These are phyloP conservation scores for Pachymerium ferrugineum DNA, from an alignment of 2,888 invertebrate genomes.

Conservation along the genomic window DNA sequence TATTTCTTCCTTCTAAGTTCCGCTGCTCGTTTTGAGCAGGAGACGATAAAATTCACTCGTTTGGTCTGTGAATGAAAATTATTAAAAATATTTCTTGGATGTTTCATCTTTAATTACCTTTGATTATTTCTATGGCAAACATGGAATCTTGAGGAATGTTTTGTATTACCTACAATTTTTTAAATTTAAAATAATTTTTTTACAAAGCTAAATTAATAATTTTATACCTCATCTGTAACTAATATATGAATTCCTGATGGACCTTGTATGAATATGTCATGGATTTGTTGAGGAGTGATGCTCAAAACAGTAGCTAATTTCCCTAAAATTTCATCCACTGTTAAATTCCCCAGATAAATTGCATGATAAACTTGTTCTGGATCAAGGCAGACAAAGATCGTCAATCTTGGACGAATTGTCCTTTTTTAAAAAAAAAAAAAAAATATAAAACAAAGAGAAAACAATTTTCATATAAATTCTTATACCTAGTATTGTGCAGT, in stretches of 20 bases:
- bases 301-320: slow-evolving; percentile 61
- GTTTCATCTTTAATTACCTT: slow-evolving; percentile 46
- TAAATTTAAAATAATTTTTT: not conserved
- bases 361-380: slow-evolving; percentile 66
- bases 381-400: slow-evolving; percentile 73
- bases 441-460: not conserved
- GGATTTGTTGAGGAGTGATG: slow-evolving; percentile 47
- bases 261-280: slow-evolving; percentile 68
- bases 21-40: slow-evolving; percentile 29
- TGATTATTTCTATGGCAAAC: slow-evolving; percentile 58
- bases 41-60: slow-evolving; percentile 31
- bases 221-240: slow-evolving; percentile 69
- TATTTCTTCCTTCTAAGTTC: not conserved
- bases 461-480: not conserved
- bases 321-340: slow-evolving; percentile 59
- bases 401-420: slow-evolving; percentile 67
- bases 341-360: slow-evolving; percentile 66
- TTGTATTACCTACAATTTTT: slow-evolving; percentile 53
- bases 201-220: not conserved
- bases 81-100: not conserved
- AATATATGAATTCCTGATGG: slow-evolving; percentile 78
- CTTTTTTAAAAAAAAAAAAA: slow-evolving; percentile 47
- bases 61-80: slow-evolving; percentile 25
- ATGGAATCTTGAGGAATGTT: slow-evolving; percentile 74
- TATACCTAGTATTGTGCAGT: slow-evolving; percentile 77